A percentile compares a stretch with the other conserved stretches of the same genome.
Evolutionary conservation across 2,797 vertebrate species (phyloP).

Genomic region (Sebastes hopkinsi): DNA sequence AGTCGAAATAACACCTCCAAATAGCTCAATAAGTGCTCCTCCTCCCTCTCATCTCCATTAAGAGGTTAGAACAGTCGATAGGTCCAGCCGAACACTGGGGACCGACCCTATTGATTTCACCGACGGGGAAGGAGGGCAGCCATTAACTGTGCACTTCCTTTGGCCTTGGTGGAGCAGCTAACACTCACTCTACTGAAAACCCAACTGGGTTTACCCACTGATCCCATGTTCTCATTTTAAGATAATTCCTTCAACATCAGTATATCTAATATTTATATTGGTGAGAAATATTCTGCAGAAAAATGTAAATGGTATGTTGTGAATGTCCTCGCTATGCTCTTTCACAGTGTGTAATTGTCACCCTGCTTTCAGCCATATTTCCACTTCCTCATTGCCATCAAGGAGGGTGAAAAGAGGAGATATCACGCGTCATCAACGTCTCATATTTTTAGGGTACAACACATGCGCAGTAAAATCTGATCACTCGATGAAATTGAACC

Average conservation of each 20-base stretch:
- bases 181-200: constrained; percentile 8
- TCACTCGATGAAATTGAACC: no score
- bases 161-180: constrained; percentile 34
- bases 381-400: background rate
- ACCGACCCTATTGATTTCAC: constrained; percentile 77
- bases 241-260: background rate
- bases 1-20: constrained; percentile 73
- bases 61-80: constrained; percentile 80
- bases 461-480: no score
- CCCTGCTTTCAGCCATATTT: background rate
- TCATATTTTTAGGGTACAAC: no score
- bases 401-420: no score
- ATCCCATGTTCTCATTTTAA: background rate
- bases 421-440: no score
- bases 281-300: background rate
- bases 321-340: background rate
- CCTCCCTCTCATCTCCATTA: constrained; percentile 80
- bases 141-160: constrained; percentile 66
- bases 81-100: constrained; percentile 64
- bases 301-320: background rate
- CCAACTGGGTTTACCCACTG: background rate
- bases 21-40: constrained; percentile 79
- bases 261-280: background rate
- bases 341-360: background rate
- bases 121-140: constrained; percentile 47